Conservation (phyloP, 2,888 invertebrate genomes). For the Amblyjoppa proteus region DNA sequence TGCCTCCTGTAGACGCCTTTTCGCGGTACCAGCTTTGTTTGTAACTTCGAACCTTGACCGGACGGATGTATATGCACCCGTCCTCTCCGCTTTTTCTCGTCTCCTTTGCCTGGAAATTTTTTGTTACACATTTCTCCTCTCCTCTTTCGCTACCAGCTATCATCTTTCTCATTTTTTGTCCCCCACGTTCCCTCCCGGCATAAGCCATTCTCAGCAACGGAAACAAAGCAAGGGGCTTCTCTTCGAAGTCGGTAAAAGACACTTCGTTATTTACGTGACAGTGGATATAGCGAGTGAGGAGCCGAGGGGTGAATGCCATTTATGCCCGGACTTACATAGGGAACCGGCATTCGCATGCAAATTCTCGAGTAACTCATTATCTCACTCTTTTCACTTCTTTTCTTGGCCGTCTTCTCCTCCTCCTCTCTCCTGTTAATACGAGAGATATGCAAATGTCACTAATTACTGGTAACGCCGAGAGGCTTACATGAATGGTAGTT, state of each 20-base stretch:
- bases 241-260: slow-evolving; percentile 75
- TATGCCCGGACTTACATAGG: slow-evolving; percentile 72
- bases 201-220: slow-evolving; percentile 4
- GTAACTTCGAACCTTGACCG: slow-evolving; percentile 37
- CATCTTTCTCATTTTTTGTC: slow-evolving; percentile 34
- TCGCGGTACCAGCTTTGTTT: slow-evolving; percentile 31
- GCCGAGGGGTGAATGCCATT: slow-evolving; percentile 71
- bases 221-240: slow-evolving; percentile 62
- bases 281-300: slow-evolving; percentile 51
- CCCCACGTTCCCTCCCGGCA: slow-evolving; percentile 12
- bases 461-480: slow-evolving; percentile 81
- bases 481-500: slow-evolving; percentile 78
- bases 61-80: slow-evolving; percentile 44
- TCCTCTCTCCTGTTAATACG: slow-evolving; percentile 68
- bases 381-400: slow-evolving; percentile 47
- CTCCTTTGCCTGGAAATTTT: slow-evolving; percentile 9
- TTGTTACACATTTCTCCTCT: slow-evolving; percentile 34
- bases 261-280: slow-evolving; percentile 79
- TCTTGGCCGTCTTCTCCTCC: slow-evolving; percentile 33
- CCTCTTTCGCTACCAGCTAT: slow-evolving; percentile 51
- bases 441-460: slow-evolving; percentile 83
- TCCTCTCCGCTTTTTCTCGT: slow-evolving; percentile 30
- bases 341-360: slow-evolving; percentile 82
- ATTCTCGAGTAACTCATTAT: slow-evolving; percentile 71
- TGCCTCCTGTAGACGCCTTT: not conserved